phyloP scores from a whole-genome alignment of 2,797 vertebrate species.

The Argentina silus region DNA sequence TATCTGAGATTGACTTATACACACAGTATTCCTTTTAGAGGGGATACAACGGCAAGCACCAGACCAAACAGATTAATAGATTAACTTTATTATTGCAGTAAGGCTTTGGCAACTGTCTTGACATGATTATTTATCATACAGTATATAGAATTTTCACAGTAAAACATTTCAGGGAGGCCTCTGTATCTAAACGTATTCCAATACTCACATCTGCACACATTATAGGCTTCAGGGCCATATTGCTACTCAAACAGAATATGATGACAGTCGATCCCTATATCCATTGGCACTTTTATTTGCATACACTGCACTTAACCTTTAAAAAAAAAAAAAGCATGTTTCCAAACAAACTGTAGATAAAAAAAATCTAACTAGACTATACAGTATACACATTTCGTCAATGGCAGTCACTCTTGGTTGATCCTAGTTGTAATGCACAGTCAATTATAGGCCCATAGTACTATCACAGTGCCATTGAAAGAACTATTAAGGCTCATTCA shows the following conservation, averaged over 20 bases:
- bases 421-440: not conserved
- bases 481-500: slow-evolving; percentile 27
- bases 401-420: slow-evolving; percentile 16
- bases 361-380: slow-evolving; percentile 14
- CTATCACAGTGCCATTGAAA: slow-evolving; percentile 21
- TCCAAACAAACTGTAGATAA: not conserved
- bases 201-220: not conserved
- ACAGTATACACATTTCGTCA: slow-evolving; percentile 30
- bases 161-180: not conserved
- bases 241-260: not conserved
- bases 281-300: slow-evolving; percentile 1
- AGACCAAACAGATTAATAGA: slow-evolving; percentile 18
- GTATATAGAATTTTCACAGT: not conserved
- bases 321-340: not conserved
- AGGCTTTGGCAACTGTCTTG: slow-evolving; percentile 39
- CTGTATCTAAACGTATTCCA: not conserved
- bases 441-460: slow-evolving; percentile 22
- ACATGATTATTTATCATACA: not conserved
- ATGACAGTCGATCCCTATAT: not conserved
- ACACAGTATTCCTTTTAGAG: not conserved
- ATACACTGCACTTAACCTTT: not conserved
- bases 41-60: slow-evolving; percentile 16
- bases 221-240: not conserved
- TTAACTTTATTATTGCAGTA: slow-evolving; percentile 71
- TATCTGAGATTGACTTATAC: not conserved